Evolutionary conservation across 2,888 invertebrate genomes (phyloP).

Genomic region (Diaprepes abbreviatus): DNA sequence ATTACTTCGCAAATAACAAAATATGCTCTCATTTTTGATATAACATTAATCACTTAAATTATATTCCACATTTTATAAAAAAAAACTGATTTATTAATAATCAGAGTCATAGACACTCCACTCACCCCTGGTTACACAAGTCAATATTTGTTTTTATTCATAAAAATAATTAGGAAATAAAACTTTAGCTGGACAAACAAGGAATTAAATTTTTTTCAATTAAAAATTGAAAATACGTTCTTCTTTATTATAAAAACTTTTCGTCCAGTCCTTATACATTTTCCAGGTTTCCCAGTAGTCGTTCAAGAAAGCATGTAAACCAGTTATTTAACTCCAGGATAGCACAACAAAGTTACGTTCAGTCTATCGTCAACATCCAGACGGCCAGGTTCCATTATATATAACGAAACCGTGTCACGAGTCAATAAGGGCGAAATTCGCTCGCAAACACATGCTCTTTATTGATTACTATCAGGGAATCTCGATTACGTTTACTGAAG

Average conservation of each 20-base stretch:
- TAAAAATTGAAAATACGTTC: too few species aligned
- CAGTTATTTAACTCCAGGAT: constrained; percentile 33
- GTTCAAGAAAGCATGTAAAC: constrained; percentile 38
- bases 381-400: constrained; percentile 23
- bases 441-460: constrained; percentile 52
- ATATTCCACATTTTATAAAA: too few species aligned
- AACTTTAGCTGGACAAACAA: too few species aligned
- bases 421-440: constrained; percentile 54
- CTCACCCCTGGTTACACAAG: too few species aligned
- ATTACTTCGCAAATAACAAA: too few species aligned
- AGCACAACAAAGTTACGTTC: constrained; percentile 48
- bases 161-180: too few species aligned
- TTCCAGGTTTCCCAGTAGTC: constrained; percentile 16
- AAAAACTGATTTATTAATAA: too few species aligned
- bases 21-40: too few species aligned
- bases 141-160: too few species aligned
- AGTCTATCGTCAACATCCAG: constrained; percentile 48
- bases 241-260: constrained; percentile 19
- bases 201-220: too few species aligned
- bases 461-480: constrained; percentile 48
- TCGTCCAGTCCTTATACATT: constrained; percentile 20
- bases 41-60: too few species aligned
- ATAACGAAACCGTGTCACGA: constrained; percentile 23
- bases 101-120: too few species aligned
- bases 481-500: constrained; percentile 27